Evolutionary conservation across 1,140 invertebrate genomes (phyloP).

Genomic region (Geopemphigus sp.): DNA sequence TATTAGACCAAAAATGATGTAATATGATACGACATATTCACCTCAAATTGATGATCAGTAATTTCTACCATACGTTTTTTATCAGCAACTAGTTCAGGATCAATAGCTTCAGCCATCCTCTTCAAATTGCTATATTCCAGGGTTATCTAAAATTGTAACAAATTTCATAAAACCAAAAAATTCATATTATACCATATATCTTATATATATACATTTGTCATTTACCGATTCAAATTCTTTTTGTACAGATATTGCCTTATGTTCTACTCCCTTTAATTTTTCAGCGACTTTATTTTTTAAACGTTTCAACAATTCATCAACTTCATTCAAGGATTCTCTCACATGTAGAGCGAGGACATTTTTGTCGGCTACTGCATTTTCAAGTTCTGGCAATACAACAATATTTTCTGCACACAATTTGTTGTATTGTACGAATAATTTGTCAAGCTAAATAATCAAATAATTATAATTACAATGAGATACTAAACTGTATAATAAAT

Average conservation of each 20-base stretch:
- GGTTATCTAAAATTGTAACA: constrained; percentile 9
- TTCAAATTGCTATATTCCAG: constrained; percentile 13
- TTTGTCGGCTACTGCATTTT: constrained; percentile 40
- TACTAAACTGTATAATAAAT: too few species aligned
- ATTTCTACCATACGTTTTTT: constrained; percentile 23
- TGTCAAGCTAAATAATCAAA: constrained; percentile 32
- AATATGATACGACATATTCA: not conserved
- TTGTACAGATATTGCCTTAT: not conserved
- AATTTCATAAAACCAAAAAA: not conserved
- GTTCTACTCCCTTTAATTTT: constrained; percentile 14
- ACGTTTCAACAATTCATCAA: constrained; percentile 46
- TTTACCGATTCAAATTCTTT: constrained; percentile 24
- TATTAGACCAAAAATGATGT: too few species aligned
- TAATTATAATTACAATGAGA: not conserved
- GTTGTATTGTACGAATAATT: constrained; percentile 39
- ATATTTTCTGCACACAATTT: constrained; percentile 42
- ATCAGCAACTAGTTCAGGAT: constrained; percentile 21
- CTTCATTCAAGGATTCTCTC: constrained; percentile 33
- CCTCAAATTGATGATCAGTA: constrained; percentile 36
- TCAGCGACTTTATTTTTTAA: constrained; percentile 27
- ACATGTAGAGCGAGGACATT: constrained; percentile 26
- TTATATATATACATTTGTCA: not conserved
- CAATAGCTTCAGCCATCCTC: constrained; percentile 5
- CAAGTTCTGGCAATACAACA: constrained; percentile 39
- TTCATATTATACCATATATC: too few species aligned